Base-by-base conservation (phyloP, 2,797 vertebrate species). In the Lagodon rhomboides region DNA sequence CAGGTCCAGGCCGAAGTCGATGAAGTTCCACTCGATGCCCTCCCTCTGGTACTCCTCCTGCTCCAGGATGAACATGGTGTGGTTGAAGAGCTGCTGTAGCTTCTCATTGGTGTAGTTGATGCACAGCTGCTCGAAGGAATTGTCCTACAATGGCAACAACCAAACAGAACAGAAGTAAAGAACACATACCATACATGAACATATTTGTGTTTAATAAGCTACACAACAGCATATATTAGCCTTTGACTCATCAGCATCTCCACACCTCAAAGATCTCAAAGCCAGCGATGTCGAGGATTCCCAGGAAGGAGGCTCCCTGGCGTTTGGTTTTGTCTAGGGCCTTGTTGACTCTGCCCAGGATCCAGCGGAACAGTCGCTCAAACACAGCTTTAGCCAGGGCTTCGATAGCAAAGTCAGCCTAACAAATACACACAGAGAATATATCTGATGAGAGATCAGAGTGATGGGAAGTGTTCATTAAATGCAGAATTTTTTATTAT, bases 221-320 rank as follows among this genome's bases (percentile, higher is more conserved):
- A 41, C 12, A 46, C 3, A 13, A 30, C 3, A 72, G 22, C 12
- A 51, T 20, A 20, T 38, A 20, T 27, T 70, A 12, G 22, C 69
- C 67, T 55, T 46, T 23, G 15, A 64, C 41, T 12, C 15, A 12
- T 55, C 38, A 3, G 23, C 13, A 12, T 13, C 18, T 73, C 43
- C 67, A 3, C 91, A 98, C 98, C 96, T 98, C 97, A 90, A 99
- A 99, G 85, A 99, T 99, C 92, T 99, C 98, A 93, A 99, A 99
- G 58, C 98, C 98, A 13, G 98, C 98, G 25, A 99, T 99, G 79
- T 99, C 98, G 12, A 99, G 96, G 93, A 99, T 99, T 43, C 98
- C 98, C 80, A 99, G 82, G 92, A 99, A 99, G 3, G 98, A 98
- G 23, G 98, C 97, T 1, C 98, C 98, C 83, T 99, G 97, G 75